Conservation (phyloP, 2,888 invertebrate genomes). For the Leptinotarsa haldemani region DNA sequence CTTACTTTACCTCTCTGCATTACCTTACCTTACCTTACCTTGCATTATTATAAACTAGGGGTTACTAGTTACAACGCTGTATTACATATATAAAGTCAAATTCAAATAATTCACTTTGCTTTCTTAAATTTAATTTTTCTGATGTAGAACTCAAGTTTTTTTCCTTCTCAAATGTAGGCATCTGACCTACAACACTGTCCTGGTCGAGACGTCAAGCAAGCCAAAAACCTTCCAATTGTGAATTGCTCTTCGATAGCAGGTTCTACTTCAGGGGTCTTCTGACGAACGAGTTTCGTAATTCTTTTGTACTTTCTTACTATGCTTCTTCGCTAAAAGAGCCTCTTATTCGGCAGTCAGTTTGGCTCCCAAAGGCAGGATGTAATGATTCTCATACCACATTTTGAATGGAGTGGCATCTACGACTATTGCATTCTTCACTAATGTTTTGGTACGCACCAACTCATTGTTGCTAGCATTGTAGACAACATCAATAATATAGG, state of each 20-base stretch:
- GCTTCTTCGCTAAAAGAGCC: constrained; percentile 91
- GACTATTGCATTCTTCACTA: constrained; percentile 98
- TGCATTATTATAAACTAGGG: too few species aligned
- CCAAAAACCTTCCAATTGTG: constrained; percentile 93
- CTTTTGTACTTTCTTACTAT: constrained; percentile 91
- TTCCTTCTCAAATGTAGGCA: constrained; percentile 98
- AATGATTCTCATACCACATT: constrained; percentile 99
- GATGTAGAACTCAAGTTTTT: constrained; percentile 86
- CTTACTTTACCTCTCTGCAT: too few species aligned
- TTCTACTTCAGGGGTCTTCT: constrained; percentile 95
- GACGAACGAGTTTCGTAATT: constrained; percentile 94
- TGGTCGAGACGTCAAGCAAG: constrained; percentile 95
- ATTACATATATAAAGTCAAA: too few species aligned
- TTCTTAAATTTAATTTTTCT: constrained; percentile 85
- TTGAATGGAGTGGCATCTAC: constrained; percentile 98
- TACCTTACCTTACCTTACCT: too few species aligned
- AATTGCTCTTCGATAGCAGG: constrained; percentile 95
- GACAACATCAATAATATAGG: constrained; percentile 99
- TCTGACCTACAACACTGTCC: constrained; percentile 98
- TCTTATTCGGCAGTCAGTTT: constrained; percentile 96
- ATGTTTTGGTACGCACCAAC: constrained; percentile 98
- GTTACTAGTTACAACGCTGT: too few species aligned
- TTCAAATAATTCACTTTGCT: constrained; percentile 77
- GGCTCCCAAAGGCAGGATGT: constrained; percentile 77
- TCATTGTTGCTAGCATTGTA: constrained; percentile 99